Percentiles rank a stretch among this genome's conserved stretches.
Conservation (phyloP, 92 coral and sea anemone species). For the Hydrozoanthus gracilis region DNA sequence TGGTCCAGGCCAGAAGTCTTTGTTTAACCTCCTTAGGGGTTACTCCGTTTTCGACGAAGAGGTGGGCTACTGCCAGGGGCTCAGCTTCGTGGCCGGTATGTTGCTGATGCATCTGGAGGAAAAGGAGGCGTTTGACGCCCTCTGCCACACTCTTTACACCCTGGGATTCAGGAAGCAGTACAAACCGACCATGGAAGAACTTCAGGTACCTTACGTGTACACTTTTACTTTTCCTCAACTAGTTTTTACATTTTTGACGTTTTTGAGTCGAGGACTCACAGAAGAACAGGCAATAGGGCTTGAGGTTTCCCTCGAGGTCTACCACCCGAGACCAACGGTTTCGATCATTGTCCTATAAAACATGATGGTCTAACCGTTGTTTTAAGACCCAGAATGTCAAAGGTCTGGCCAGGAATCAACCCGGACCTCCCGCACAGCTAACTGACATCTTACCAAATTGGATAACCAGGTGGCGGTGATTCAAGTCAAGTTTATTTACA, state of each 20-base stretch:
- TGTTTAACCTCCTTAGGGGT: constrained; percentile 91
- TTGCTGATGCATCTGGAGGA: constrained; percentile 97
- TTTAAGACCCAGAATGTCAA: too few relatives aligned
- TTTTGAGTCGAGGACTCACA: too few relatives aligned
- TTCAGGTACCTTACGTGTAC: constrained; percentile 67
- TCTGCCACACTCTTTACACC: constrained; percentile 78
- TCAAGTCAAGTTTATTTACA: too few relatives aligned
- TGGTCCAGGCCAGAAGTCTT: constrained; percentile 92
- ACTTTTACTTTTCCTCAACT: background rate
- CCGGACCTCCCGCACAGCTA: too few relatives aligned
- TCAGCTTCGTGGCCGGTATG: constrained; percentile 97
- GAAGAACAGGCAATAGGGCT: too few relatives aligned
- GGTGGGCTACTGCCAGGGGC: constrained; percentile 99
- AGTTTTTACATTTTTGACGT: background rate
- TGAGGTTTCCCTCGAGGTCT: too few relatives aligned
- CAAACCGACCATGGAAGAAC: constrained; percentile 93
- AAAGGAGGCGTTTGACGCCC: constrained; percentile 83
- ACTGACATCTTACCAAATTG: too few relatives aligned
- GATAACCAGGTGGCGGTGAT: too few relatives aligned
- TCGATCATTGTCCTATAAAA: too few relatives aligned
- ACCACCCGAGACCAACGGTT: too few relatives aligned
- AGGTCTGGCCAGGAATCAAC: too few relatives aligned
- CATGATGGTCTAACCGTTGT: too few relatives aligned
- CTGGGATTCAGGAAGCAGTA: constrained; percentile 87
- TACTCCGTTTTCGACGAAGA: constrained; percentile 92